Evolutionary conservation across 2,797 vertebrate genomes (phyloP).

Genomic region (Dipus sagitta): DNA sequence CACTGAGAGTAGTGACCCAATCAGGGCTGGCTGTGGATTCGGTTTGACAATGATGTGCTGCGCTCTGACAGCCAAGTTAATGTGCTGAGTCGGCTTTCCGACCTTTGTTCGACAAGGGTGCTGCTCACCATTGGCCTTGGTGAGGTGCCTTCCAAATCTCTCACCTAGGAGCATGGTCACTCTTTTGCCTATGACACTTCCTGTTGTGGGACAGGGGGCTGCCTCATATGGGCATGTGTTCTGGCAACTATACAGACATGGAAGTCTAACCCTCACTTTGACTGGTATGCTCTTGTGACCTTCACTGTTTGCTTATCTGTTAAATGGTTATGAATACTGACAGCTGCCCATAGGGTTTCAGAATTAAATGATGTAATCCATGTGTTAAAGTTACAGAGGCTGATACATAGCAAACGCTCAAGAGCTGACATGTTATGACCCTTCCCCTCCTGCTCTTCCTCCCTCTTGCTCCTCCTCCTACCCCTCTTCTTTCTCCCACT

Average conservation of each 20-base stretch:
- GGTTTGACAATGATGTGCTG: neutral
- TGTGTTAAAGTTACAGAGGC: too few species aligned
- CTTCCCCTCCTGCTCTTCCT: neutral
- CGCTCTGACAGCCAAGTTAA: neutral
- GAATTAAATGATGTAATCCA: neutral
- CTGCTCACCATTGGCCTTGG: neutral
- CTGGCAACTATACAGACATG: too few species aligned
- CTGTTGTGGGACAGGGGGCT: neutral
- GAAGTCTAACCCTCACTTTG: neutral
- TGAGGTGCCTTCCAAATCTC: neutral
- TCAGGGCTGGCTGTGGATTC: neutral
- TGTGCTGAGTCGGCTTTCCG: neutral
- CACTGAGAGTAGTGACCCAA: neutral
- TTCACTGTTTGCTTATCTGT: neutral
- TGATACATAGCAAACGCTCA: neutral
- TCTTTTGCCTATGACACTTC: neutral
- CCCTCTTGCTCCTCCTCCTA: neutral
- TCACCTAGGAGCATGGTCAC: neutral
- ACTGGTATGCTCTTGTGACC: neutral
- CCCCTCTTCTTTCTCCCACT: neutral
- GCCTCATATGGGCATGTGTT: fast-evolving
- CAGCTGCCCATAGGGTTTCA: neutral
- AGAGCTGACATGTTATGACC: neutral
- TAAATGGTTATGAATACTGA: neutral
- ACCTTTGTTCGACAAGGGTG: neutral